Conservation (phyloP, 1,140 invertebrate genomes). For the Holotrichia oblita region DNA sequence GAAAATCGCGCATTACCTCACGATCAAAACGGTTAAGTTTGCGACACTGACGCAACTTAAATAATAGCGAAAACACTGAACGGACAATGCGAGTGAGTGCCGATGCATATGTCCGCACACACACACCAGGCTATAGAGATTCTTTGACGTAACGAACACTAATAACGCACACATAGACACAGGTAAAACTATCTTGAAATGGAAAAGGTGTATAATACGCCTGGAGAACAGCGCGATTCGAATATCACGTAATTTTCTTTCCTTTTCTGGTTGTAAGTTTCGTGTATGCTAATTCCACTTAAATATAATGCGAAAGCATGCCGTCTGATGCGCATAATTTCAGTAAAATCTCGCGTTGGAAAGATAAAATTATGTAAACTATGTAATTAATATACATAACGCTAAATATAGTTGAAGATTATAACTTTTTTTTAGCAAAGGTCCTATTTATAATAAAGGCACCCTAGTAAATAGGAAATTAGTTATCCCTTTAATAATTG, state of each 20-base stretch:
- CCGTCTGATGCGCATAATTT: not conserved
- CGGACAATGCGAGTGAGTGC: not conserved
- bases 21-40: not conserved
- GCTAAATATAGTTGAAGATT: too few species aligned
- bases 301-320: not conserved
- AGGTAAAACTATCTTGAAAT: constrained; percentile 1
- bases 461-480: too few species aligned
- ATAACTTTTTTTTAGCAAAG: too few species aligned
- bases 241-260: not conserved
- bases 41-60: constrained; percentile 16
- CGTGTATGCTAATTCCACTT: constrained; percentile 9
- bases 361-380: too few species aligned
- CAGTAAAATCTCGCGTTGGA: too few species aligned
- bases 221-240: not conserved
- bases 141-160: constrained; percentile 11
- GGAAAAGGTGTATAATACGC: not conserved
- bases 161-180: not conserved
- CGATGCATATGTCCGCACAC: not conserved
- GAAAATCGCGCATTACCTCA: not conserved
- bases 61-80: not conserved
- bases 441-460: too few species aligned
- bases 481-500: too few species aligned
- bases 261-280: not conserved
- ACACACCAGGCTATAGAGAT: not conserved
- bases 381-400: too few species aligned